Evolutionary conservation across 2,113 vertebrate species (phyloP).

Genomic region (Helogale parvula): DNA sequence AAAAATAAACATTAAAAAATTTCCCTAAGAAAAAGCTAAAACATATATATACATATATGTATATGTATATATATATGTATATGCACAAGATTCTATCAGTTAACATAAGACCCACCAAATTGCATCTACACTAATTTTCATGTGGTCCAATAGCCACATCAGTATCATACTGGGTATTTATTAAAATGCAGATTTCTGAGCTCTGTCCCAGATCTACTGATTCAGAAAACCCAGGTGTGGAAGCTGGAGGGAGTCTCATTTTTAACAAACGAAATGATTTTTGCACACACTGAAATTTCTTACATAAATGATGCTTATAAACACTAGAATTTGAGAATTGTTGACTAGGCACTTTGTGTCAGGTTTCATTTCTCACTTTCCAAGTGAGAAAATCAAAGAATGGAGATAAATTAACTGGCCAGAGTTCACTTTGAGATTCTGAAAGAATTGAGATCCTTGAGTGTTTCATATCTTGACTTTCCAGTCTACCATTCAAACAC

Average conservation of each 20-base stretch:
- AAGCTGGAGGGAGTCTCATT: not conserved
- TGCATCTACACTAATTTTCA: not conserved
- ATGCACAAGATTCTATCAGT: not conserved
- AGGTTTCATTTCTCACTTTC: conserved; percentile 45
- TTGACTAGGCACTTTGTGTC: not conserved
- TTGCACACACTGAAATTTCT: not conserved
- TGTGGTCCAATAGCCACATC: not conserved
- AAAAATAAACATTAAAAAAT: too few relatives aligned
- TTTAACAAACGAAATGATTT: conserved; percentile 52
- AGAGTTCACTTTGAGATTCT: conserved; percentile 18
- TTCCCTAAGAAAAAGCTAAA: not conserved
- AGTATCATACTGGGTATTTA: not conserved
- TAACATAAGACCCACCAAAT: not conserved
- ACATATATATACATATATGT: too few relatives aligned
- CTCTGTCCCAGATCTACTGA: not conserved
- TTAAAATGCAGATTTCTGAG: conserved; percentile 45
- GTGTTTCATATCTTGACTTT: conserved; percentile 51
- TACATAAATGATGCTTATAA: conserved; percentile 16
- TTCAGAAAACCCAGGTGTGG: conserved; percentile 2
- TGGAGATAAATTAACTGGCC: conserved; percentile 19
- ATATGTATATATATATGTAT: too few relatives aligned
- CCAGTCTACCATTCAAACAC: conserved; percentile 2
- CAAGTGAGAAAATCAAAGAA: conserved; percentile 51
- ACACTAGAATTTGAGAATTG: conserved; percentile 17
- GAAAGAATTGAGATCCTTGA: not conserved